phyloP scores from a whole-genome alignment of 2,113 vertebrate genomes.

The Oceanites oceanicus region DNA sequence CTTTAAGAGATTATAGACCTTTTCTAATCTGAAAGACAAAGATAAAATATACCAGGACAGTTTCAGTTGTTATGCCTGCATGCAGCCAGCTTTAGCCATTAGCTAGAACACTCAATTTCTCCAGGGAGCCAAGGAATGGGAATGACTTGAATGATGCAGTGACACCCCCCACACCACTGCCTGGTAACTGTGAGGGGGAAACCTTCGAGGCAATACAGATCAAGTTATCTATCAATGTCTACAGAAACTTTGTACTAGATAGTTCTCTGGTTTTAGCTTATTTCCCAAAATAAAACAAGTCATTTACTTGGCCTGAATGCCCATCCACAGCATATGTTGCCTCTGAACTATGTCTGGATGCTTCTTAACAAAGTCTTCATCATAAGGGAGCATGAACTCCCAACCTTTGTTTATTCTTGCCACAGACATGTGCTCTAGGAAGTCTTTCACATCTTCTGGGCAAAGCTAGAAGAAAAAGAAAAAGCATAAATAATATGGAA shows the following conservation, averaged over 20 bases:
- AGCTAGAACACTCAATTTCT: not conserved
- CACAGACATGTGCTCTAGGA: conserved; percentile 92
- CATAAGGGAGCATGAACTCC: conserved; percentile 91
- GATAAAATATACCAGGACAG: not conserved
- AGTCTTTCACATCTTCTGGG: conserved; percentile 96
- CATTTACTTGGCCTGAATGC: conserved; percentile 95
- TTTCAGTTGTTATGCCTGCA: not conserved
- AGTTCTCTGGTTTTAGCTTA: not conserved
- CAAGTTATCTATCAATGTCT: not conserved
- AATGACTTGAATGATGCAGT: not conserved
- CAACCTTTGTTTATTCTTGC: conserved; percentile 92
- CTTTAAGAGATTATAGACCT: conserved; percentile 92
- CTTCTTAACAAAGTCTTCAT: conserved; percentile 91
- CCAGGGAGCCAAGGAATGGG: not conserved
- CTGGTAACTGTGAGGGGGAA: not conserved
- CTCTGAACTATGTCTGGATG: conserved; percentile 94
- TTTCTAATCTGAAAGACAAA: conserved; percentile 86
- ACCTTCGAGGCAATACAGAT: not conserved
- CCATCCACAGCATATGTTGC: conserved; percentile 96
- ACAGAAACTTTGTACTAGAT: not conserved
- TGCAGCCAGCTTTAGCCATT: not conserved
- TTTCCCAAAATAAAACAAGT: not conserved
- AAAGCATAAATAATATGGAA: not conserved
- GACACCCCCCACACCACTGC: not conserved
- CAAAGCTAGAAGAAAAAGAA: conserved; percentile 81